phyloP scores from a whole-genome alignment of 2,113 vertebrate species.

The Actenoides hombroni region DNA sequence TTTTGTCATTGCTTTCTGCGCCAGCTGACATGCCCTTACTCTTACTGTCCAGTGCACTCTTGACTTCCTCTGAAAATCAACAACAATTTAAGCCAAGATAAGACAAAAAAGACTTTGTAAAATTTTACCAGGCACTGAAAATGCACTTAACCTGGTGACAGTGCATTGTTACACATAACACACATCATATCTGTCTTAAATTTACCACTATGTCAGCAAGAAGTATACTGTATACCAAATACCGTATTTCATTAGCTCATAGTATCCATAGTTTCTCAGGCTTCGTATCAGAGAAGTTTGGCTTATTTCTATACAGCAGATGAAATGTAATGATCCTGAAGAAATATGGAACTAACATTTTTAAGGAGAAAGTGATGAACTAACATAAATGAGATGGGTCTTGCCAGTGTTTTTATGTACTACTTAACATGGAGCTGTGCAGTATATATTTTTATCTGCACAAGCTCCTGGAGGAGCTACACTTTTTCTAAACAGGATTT shows the following conservation, averaged over 20 bases:
- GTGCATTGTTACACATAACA: background rate
- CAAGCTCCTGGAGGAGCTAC: background rate
- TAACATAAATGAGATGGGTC: conserved; percentile 16
- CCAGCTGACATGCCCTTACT: background rate
- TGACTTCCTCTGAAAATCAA: background rate
- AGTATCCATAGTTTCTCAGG: conserved; percentile 10
- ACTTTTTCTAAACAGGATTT: background rate
- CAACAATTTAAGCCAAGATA: background rate
- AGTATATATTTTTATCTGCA: background rate
- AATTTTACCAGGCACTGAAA: background rate
- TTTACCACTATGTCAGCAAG: background rate
- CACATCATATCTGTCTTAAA: background rate
- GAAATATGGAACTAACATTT: conserved; percentile 32
- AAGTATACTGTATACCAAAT: background rate
- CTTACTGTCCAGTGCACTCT: background rate
- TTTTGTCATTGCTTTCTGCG: background rate
- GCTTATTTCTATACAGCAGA: conserved; percentile 36
- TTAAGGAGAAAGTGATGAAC: background rate
- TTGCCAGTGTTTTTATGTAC: conserved; percentile 19
- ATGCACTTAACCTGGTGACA: background rate
- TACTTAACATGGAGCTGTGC: background rate
- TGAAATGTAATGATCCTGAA: conserved; percentile 33
- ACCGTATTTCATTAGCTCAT: background rate
- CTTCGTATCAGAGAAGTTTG: conserved; percentile 41
- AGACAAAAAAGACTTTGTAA: background rate